These are phyloP conservation scores for Eupithecia inturbata DNA, from an alignment of 2,888 invertebrate genomes.

Conservation along the genomic window DNA sequence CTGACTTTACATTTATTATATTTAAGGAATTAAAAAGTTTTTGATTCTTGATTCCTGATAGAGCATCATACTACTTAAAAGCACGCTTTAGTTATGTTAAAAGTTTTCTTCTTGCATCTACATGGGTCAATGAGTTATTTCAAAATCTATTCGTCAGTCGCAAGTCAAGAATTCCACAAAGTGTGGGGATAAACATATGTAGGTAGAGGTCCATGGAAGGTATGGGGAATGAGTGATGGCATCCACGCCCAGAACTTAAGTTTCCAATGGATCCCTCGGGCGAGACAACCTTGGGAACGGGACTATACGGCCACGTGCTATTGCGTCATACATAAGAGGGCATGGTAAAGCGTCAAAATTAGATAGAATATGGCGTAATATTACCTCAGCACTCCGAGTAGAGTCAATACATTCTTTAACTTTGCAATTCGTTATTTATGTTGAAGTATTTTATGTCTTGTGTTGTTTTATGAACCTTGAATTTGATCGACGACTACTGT, in stretches of 20 bases:
- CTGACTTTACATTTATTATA: too few species aligned
- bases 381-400: not conserved
- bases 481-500: too few species aligned
- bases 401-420: too few species aligned
- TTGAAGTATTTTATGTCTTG: too few species aligned
- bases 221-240: conserved; percentile 34
- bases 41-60: too few species aligned
- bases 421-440: too few species aligned
- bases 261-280: conserved; percentile 37
- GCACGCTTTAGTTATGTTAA: too few species aligned
- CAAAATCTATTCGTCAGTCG: not conserved
- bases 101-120: not conserved
- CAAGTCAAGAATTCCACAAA: not conserved
- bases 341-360: not conserved
- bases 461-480: too few species aligned
- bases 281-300: conserved; percentile 21
- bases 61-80: too few species aligned
- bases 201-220: not conserved
- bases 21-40: too few species aligned
- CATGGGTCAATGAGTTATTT: too few species aligned
- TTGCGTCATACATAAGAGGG: conserved; percentile 31
- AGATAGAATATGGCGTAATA: too few species aligned
- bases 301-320: not conserved
- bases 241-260: conserved; percentile 36
- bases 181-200: not conserved